Percentiles rank a stretch among this genome's conserved stretches.
Evolutionary conservation across 2,113 vertebrate genomes (phyloP).

Genomic region (Meleagris gallopavo): DNA sequence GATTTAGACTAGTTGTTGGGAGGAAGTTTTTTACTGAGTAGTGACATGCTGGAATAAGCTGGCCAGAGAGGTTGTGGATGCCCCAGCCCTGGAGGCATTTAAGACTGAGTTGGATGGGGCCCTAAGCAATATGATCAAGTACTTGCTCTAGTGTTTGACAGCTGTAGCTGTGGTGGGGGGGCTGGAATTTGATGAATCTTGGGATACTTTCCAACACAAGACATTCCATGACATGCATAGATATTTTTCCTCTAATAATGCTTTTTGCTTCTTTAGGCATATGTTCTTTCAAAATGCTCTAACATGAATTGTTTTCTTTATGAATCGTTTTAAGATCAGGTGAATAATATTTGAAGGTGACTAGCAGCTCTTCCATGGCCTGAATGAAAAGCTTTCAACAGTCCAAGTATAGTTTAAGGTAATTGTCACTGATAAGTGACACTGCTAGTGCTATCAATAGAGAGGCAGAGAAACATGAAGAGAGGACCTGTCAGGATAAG

Average conservation of each 20-base stretch:
- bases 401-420: neutral
- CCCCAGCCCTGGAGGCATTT: too few relatives aligned
- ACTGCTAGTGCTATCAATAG: neutral
- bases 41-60: too few relatives aligned
- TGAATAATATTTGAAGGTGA: neutral
- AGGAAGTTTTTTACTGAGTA: too few relatives aligned
- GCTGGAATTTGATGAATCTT: too few relatives aligned
- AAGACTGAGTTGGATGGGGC: too few relatives aligned
- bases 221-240: rapidly evolving
- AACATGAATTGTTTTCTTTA: neutral
- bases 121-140: too few relatives aligned
- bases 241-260: neutral
- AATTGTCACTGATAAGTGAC: neutral
- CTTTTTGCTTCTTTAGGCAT: neutral
- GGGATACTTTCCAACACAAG: too few relatives aligned
- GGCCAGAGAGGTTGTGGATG: too few relatives aligned
- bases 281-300: neutral
- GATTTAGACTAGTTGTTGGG: too few relatives aligned
- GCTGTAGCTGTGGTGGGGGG: too few relatives aligned
- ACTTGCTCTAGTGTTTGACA: too few relatives aligned
- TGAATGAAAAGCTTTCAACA: neutral
- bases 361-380: neutral
- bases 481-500: neutral
- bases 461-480: neutral
- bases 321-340: neutral